Percentiles rank a stretch among this genome's conserved stretches.
Evolutionary conservation across 2,113 vertebrate genomes (phyloP).

Genomic region (Hyperoodon ampullatus): DNA sequence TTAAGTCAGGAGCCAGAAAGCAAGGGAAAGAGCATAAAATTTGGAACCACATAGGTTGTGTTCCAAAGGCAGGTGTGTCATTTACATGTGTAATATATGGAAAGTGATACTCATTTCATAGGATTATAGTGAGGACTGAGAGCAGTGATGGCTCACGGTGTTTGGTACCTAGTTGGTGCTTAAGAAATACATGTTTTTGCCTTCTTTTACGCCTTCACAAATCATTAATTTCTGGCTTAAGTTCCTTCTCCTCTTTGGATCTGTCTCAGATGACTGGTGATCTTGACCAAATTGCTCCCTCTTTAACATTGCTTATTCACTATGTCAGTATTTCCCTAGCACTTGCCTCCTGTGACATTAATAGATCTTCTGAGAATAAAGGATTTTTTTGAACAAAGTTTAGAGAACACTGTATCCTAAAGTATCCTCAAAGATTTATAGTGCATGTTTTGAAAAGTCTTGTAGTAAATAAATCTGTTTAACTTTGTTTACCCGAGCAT

Average conservation of each 20-base stretch:
- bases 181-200: background rate
- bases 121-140: background rate
- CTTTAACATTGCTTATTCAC: conserved; percentile 6
- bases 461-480: background rate
- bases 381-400: conserved; percentile 1
- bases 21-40: background rate
- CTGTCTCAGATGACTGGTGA: conserved; percentile 4
- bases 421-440: conserved; percentile 24
- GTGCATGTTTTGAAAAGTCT: background rate
- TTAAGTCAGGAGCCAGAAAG: conserved; percentile 5
- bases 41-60: background rate
- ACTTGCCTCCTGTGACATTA: background rate
- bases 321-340: background rate
- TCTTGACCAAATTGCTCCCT: conserved; percentile 31
- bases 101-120: background rate
- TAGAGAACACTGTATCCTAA: background rate
- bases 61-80: background rate
- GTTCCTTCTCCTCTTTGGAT: background rate
- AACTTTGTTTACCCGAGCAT: conserved; percentile 2
- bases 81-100: background rate
- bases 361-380: background rate
- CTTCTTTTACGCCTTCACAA: background rate
- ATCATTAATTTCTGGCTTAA: background rate
- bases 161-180: background rate
- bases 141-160: background rate